phyloP scores from a whole-genome alignment of 2,888 invertebrate species.

The Luperina nickerlii region DNA sequence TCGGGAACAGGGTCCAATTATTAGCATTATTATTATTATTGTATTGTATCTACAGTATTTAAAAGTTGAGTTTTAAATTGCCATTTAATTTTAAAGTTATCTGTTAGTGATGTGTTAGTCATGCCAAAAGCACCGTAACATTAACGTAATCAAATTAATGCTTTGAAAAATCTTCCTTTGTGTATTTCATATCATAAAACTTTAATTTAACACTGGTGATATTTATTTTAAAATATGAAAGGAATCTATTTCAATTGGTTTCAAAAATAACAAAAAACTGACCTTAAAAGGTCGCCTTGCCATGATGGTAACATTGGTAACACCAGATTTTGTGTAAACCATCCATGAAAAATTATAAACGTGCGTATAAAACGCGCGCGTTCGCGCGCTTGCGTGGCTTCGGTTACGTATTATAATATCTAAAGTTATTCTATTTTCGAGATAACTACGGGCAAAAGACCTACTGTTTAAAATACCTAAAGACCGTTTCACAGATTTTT shows the following conservation, averaged over 20 bases:
- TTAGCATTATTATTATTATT: too few relatives aligned
- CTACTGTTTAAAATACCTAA: too few relatives aligned
- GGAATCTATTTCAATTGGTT: not conserved
- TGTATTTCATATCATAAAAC: conserved; percentile 11
- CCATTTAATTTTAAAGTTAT: conserved; percentile 2
- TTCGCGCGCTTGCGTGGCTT: not conserved
- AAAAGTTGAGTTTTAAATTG: not conserved
- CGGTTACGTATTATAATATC: too few relatives aligned
- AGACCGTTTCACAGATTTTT: too few relatives aligned
- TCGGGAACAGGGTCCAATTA: too few relatives aligned
- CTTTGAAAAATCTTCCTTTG: conserved; percentile 29
- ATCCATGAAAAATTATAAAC: not conserved
- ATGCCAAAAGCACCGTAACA: conserved; percentile 33
- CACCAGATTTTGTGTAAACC: conserved; percentile 2
- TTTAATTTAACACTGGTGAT: not conserved
- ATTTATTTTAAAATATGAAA: not conserved
- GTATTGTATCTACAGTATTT: too few relatives aligned
- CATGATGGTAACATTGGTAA: not conserved
- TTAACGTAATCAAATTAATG: conserved; percentile 10
- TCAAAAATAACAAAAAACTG: not conserved
- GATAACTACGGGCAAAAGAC: too few relatives aligned
- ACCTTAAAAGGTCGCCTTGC: conserved; percentile 1
- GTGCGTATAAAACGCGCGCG: conserved; percentile 19
- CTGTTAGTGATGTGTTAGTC: conserved; percentile 43
- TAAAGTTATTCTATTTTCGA: too few relatives aligned